These are phyloP conservation scores for Dolomedes plantarius DNA, from an alignment of 2,888 invertebrate genomes.

Conservation along the genomic window DNA sequence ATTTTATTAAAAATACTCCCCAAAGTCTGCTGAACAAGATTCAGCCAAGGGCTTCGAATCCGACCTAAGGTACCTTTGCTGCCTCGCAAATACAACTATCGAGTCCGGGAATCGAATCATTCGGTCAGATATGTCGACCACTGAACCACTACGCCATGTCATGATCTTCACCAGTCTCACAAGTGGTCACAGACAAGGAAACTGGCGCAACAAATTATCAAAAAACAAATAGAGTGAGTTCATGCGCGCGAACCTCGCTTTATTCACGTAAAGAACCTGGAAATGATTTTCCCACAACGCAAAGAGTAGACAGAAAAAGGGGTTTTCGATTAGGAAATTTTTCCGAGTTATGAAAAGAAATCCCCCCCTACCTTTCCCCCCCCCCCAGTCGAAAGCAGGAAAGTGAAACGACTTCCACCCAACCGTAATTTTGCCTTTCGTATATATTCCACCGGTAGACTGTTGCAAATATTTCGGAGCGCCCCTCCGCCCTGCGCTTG, in stretches of 20 bases:
- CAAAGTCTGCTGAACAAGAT: too few relatives aligned
- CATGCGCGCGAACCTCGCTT: neutral
- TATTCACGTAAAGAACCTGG: neutral
- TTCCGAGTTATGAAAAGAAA: neutral
- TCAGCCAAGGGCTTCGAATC: too few relatives aligned
- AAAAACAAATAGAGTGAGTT: neutral
- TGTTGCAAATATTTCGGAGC: neutral
- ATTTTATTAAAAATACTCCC: too few relatives aligned
- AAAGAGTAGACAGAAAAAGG: too few relatives aligned
- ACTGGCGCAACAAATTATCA: neutral
- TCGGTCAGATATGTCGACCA: too few relatives aligned
- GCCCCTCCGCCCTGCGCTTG: neutral
- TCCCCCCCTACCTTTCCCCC: neutral
- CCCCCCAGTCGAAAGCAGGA: neutral
- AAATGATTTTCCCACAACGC: too few relatives aligned
- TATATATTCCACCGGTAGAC: neutral
- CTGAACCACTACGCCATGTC: too few relatives aligned
- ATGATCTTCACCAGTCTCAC: too few relatives aligned
- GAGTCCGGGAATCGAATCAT: too few relatives aligned
- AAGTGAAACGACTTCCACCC: neutral
- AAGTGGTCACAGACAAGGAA: too few relatives aligned
- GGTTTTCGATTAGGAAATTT: neutral
- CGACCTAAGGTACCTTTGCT: too few relatives aligned
- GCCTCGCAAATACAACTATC: too few relatives aligned
- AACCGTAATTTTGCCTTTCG: constrained; percentile 3